Base-by-base conservation (phyloP, 2,888 invertebrate genomes). In the Sycophila texana region DNA sequence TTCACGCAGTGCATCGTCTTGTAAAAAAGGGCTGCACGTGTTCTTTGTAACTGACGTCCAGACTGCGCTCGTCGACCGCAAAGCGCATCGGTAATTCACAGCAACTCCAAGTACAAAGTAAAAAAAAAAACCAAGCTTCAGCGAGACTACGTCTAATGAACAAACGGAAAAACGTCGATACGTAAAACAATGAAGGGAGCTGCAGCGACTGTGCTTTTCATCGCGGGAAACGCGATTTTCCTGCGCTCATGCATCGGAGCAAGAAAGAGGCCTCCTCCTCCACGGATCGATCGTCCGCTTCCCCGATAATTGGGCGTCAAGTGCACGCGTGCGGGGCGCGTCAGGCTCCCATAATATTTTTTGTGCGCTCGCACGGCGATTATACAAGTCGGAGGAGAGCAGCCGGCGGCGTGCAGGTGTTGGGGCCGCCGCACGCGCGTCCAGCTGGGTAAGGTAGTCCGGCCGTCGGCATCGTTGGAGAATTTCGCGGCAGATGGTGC, bases 401-500 rank as follows among this genome's bases (percentile, higher is more conserved):
- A n/a, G 53, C 53, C 63, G 47, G 13, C 63, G 63, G n/a, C 18
- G 72, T 67, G 39, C 39, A 39, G 39, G 39, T 60, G 75, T 81
- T 77, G 74, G 60, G 72, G 67, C 60, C 75, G 74, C 72, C 63
- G 75, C 81, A 10, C 39, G 10, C 39, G 7, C 39, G 39, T 39
- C 39, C 39, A 39, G 39, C 39, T 39, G 39, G 39, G 53, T n/a
- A 26, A 67, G 53, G 55, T 65, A 65, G 74, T 13, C 53, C 53
- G 53, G 14, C 53, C 63, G 47, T 18, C 47, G 63, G n/a, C 18
- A 66, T 71, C 66, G 75, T 81, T 81, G 74, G 60, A 57, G 72
- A 75, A 70, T 78, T 74, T 72, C 58, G 77, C 81, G 77, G 72
- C 75, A 81, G 81, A 81, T 81, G 81, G 81, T 77, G 79, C 70